Evolutionary conservation across 2,113 vertebrate genomes (phyloP).

Genomic region (Atlantisia rogersi): DNA sequence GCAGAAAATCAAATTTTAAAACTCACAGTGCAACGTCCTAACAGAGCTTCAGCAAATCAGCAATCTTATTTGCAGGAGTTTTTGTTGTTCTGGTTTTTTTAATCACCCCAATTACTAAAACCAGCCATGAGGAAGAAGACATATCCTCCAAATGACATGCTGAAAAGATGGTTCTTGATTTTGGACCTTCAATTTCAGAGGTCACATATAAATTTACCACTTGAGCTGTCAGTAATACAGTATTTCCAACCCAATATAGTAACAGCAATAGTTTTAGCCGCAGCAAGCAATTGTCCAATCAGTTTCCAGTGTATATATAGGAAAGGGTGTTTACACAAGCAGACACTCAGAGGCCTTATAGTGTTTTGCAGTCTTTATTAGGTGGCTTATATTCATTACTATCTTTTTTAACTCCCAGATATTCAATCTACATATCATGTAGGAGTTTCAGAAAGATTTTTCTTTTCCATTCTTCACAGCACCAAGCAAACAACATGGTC

Average conservation of each 20-base stretch:
- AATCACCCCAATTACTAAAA: not conserved
- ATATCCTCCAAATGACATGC: not conserved
- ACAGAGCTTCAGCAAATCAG: not conserved
- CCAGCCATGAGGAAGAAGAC: fast-evolving
- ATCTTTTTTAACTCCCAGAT: not conserved
- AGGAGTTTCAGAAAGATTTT: not conserved
- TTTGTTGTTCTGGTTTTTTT: not conserved
- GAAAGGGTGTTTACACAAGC: not conserved
- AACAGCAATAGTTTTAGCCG: not conserved
- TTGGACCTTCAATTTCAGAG: not conserved
- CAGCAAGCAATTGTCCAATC: not conserved
- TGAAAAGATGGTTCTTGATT: not conserved
- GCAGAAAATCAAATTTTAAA: not conserved
- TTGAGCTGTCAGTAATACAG: not conserved
- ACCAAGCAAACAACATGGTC: not conserved
- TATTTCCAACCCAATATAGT: not conserved
- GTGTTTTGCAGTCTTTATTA: not conserved
- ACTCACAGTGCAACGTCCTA: not conserved
- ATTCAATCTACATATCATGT: not conserved
- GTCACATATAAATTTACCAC: not conserved
- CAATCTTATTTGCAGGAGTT: not conserved
- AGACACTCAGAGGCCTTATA: not conserved
- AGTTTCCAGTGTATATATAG: not conserved
- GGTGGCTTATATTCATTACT: not conserved
- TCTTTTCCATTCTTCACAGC: not conserved